Evolutionary conservation across 2,888 invertebrate genomes (phyloP).

Genomic region (Saturnia pavonia): DNA sequence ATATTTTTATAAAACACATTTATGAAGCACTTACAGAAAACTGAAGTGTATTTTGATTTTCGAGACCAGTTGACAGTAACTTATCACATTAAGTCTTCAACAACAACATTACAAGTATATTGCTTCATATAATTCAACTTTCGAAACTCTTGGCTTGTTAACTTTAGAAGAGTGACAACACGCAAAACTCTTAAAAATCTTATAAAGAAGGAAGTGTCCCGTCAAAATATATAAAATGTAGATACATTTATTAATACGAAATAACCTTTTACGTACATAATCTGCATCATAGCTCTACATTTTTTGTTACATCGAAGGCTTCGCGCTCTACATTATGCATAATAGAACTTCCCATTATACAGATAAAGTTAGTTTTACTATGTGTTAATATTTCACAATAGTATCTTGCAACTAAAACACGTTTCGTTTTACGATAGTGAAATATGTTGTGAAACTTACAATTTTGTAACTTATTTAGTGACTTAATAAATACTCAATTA

Average conservation of each 20-base stretch:
- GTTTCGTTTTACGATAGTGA: slow-evolving; percentile 32
- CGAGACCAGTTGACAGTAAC: not conserved
- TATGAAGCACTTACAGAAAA: slow-evolving; percentile 10
- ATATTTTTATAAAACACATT: slow-evolving; percentile 1
- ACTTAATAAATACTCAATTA: not conserved
- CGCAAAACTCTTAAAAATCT: slow-evolving; percentile 22
- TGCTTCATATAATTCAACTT: slow-evolving; percentile 19
- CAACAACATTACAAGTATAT: slow-evolving; percentile 8
- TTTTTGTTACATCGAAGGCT: slow-evolving; percentile 59
- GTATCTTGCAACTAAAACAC: slow-evolving; percentile 18
- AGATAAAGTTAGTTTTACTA: slow-evolving; percentile 51
- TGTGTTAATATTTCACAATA: slow-evolving; percentile 17
- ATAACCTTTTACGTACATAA: slow-evolving; percentile 61
- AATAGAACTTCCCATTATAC: slow-evolving; percentile 32
- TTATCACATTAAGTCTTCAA: slow-evolving; percentile 3
- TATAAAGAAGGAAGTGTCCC: slow-evolving; percentile 35
- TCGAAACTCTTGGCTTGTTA: slow-evolving; percentile 22
- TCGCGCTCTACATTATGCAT: slow-evolving; percentile 31
- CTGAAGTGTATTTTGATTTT: slow-evolving; percentile 1
- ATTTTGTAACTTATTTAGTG: not conserved
- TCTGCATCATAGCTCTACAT: slow-evolving; percentile 55
- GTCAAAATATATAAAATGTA: slow-evolving; percentile 33
- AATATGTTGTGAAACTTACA: not conserved
- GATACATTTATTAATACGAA: slow-evolving; percentile 42
- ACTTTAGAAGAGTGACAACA: slow-evolving; percentile 14